These are phyloP conservation scores for Adelosebastes latens DNA, from an alignment of 2,797 vertebrate species.

Conservation along the genomic window DNA sequence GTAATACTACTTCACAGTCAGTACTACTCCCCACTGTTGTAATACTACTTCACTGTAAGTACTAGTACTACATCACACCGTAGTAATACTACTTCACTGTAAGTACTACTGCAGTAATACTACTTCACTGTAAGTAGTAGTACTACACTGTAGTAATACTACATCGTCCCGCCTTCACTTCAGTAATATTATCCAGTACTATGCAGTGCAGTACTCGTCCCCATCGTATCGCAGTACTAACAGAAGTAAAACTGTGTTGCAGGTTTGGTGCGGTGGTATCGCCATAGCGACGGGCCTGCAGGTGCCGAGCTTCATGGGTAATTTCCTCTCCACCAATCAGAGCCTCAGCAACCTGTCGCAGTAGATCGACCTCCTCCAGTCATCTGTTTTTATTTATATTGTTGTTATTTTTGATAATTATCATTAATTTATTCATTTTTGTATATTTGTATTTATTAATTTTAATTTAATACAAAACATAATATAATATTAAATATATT, in stretches of 20 bases:
- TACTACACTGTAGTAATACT: not conserved
- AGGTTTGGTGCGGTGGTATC: constrained; percentile 95
- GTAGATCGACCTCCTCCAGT: not conserved
- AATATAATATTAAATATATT: not conserved
- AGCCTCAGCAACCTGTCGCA: constrained; percentile 51
- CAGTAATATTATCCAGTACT: not conserved
- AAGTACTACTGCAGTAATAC: not conserved
- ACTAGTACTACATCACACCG: not conserved
- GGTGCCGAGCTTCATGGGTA: constrained; percentile 90
- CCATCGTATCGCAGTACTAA: not conserved
- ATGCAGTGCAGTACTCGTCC: not conserved
- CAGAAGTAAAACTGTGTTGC: constrained; percentile 21
- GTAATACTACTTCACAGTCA: not conserved
- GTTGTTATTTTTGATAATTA: not conserved
- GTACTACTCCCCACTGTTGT: not conserved
- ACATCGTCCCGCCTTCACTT: not conserved
- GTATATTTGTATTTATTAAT: not conserved
- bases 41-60: not conserved
- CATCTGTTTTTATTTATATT: not conserved
- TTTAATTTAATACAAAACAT: not conserved
- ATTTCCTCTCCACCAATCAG: constrained; percentile 84
- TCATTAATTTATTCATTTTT: not conserved
- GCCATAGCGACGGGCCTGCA: constrained; percentile 89
- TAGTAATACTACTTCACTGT: not conserved
- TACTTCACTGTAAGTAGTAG: too few species aligned